Evolutionary conservation across 2,113 vertebrate genomes (phyloP), one percentile per base, ranked within the genome.

Genomic region (Heterotilapia buettikoferi): DNA sequence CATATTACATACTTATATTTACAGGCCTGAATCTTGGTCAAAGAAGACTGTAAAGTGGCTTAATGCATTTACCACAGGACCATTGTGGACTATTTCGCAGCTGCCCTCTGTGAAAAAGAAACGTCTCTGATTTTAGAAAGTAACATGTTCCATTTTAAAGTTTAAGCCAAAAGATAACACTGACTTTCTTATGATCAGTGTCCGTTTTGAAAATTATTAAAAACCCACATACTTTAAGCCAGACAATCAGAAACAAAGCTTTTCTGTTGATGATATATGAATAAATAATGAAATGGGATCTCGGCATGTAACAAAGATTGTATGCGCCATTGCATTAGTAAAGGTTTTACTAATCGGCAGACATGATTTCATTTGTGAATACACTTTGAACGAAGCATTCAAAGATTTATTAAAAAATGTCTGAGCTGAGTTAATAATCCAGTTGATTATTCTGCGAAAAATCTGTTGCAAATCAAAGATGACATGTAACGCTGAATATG

Each of bases 161-260:
- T 83, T 56, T 78, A 54, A 53, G 24, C 63, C 26, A 78, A 68
- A 84, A 26, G 3, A 82, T 61, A 47, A 38, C 33, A 80, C 45
- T 18, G 21, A 57, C 54, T 47, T 73, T 71, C 16, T 56, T 79
- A 31, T 36, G 13, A 56, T 63, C 59, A 6, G 21, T 78, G 14
- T 83, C 45, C 53, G 9, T 76, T 71, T 57, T 8, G 8, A 36
- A 73, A 61, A 80, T 50, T 11, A 29, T 80, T 57, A 52, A 80
- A 53, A 85, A 11, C 88, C 66, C 40, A 89, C 2, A 45, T 82
- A 80, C 78, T 86, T 84, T 4, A 88, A 84, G 80, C 78, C 56
- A 92, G 92, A 93, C 93, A 94, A 94, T 91, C 93, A 91, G 89
- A 94, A 94, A 95, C 92, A 91, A 93, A 89, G 24, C 14, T 43